Evolutionary conservation across 2,797 vertebrate genomes (phyloP), one percentile per base, ranked within the genome.

Genomic region (Poeciliopsis paucimaculata): DNA sequence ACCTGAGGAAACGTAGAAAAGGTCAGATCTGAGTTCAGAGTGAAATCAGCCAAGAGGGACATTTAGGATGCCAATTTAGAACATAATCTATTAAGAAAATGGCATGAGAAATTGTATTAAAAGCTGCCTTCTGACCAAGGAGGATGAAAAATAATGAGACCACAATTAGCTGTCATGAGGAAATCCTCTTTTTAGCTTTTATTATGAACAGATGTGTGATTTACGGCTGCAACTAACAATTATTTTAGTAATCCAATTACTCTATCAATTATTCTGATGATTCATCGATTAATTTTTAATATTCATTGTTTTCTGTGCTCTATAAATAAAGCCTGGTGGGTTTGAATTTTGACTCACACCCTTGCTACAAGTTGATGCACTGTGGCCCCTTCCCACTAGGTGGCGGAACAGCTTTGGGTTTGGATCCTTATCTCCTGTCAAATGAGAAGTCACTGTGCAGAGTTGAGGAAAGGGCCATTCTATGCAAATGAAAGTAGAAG

Each of bases 321-420:
- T 0, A 45, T 45, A 45, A 45, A 71, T 28, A 28, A 71, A 71
- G 43, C 13, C 6, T 71, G 26, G 16, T 45, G 15, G 11, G 16
- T 36, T 34, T 45, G 13, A 28, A 45, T 28, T 8, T 15, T n/a
- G 7, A 12, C 39, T 43, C 20, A 20, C 16, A 64, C 23, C 23
- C 26, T 28, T 36, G 31, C 76, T 31, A 26, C 68, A 62, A 68
- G 31, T 53, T 4, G 57, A 3, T 87, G 91, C 79, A 84, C 74
- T 73, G 78, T 23, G 60, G 66, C 72, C 43, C 72, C 73, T 45
- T 12, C 26, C 87, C 94, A 93, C 93, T 88, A 93, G 94, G 84
- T 92, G 93, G 94, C 78, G 82, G 82, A 86, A 76, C 60, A 84
- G 87, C 76, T 73, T 87, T 78, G 47, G 0, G 31, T 82, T 77